Conservation (phyloP, 2,113 vertebrate species). For the Haemorhous mexicanus region DNA sequence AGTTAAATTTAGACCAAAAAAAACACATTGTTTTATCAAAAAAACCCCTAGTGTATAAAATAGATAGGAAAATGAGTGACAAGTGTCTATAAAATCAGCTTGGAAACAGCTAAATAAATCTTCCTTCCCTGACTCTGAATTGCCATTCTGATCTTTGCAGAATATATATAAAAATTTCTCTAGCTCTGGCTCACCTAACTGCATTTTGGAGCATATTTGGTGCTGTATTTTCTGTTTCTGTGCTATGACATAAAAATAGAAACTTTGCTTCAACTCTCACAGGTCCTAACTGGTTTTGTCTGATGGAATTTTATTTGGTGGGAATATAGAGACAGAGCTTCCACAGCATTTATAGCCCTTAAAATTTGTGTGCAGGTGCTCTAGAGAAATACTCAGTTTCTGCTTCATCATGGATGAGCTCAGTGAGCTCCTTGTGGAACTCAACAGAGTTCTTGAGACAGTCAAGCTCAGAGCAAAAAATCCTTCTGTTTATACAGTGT, state of each 20-base stretch:
- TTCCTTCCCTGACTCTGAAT: background rate
- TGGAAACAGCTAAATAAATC: background rate
- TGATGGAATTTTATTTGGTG: background rate
- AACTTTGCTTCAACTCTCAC: background rate
- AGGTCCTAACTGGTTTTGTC: background rate
- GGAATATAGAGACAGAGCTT: background rate
- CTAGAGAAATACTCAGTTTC: background rate
- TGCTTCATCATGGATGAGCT: background rate
- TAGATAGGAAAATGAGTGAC: background rate
- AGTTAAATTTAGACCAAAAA: background rate
- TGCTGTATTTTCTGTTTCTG: background rate
- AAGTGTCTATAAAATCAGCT: background rate
- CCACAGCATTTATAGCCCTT: background rate
- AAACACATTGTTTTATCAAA: accelerated
- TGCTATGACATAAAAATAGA: background rate
- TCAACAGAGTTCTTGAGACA: accelerated
- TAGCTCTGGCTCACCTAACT: background rate
- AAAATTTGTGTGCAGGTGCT: background rate
- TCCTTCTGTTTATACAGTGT: background rate
- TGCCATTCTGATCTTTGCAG: background rate
- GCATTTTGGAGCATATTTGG: background rate
- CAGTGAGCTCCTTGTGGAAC: background rate
- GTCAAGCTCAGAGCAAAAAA: background rate
- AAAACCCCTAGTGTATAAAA: background rate
- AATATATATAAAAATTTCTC: background rate